A percentile compares a stretch with the other conserved stretches of the same genome.
Conservation (phyloP, 2,888 invertebrate genomes). For the Spialia ferax region DNA sequence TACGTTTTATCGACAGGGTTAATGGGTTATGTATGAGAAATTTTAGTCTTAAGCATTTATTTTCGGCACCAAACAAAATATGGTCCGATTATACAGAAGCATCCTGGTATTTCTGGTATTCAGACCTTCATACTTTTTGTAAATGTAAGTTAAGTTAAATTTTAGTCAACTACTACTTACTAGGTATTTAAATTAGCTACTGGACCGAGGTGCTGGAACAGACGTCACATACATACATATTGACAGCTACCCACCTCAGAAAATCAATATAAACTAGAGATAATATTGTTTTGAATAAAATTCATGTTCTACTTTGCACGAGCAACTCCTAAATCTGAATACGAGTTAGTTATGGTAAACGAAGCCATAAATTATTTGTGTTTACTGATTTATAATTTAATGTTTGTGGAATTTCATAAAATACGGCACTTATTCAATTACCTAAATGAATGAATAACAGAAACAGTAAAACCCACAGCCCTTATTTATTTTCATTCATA, state of each 20-base stretch:
- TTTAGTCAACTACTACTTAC: too few relatives aligned
- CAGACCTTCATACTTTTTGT: too few relatives aligned
- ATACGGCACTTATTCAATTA: slow-evolving; percentile 34
- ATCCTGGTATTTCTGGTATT: too few relatives aligned
- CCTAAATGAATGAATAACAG: slow-evolving; percentile 21
- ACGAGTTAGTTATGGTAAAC: slow-evolving; percentile 36
- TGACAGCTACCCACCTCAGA: not conserved
- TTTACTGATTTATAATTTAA: slow-evolving; percentile 34
- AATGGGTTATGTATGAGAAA: too few relatives aligned
- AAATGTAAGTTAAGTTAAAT: too few relatives aligned
- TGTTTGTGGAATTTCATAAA: slow-evolving; percentile 33
- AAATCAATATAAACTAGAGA: slow-evolving; percentile 11
- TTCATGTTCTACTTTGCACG: slow-evolving; percentile 29
- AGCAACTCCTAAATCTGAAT: slow-evolving; percentile 26
- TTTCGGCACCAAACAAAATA: too few relatives aligned
- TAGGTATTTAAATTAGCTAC: too few relatives aligned
- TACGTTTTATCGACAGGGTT: too few relatives aligned
- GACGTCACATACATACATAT: too few relatives aligned
- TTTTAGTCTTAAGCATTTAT: too few relatives aligned
- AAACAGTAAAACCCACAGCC: slow-evolving; percentile 6
- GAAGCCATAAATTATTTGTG: slow-evolving; percentile 32
- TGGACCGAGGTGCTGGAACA: too few relatives aligned
- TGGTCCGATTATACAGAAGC: too few relatives aligned
- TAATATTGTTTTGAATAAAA: slow-evolving; percentile 17
- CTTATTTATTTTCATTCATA: not conserved